These are phyloP conservation scores for Pycnomerus fuliginosus DNA, from an alignment of 2,888 invertebrate genomes.

Conservation along the genomic window DNA sequence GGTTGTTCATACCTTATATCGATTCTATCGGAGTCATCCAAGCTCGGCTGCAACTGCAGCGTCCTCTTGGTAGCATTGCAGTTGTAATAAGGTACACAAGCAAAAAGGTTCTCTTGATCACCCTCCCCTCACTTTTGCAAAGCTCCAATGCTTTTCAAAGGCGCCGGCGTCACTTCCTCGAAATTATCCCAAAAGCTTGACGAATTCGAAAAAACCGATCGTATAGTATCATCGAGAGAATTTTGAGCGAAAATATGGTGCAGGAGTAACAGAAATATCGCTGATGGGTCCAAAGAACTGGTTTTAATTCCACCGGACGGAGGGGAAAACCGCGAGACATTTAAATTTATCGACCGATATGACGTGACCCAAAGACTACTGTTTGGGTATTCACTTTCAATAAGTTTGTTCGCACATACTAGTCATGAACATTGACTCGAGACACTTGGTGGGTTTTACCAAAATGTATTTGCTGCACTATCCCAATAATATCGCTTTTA, in stretches of 20 bases:
- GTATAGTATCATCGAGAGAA: too few species aligned
- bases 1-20: conserved; percentile 78
- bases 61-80: conserved; percentile 63
- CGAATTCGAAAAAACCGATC: not conserved
- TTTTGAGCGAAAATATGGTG: conserved; percentile 9
- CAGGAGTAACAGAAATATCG: not conserved
- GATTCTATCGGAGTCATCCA: conserved; percentile 67
- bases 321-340: too few species aligned
- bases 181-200: conserved; percentile 28
- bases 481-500: too few species aligned
- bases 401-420: too few species aligned
- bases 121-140: conserved; percentile 29
- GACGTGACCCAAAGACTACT: too few species aligned
- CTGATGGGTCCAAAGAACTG: too few species aligned
- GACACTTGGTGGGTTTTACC: too few species aligned
- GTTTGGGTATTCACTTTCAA: too few species aligned
- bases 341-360: too few species aligned
- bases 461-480: too few species aligned
- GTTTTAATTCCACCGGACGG: too few species aligned
- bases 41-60: conserved; percentile 38
- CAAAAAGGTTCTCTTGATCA: conserved; percentile 57
- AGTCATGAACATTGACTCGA: too few species aligned
- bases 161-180: conserved; percentile 35
- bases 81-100: conserved; percentile 76
- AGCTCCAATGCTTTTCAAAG: conserved; percentile 29